Base-by-base conservation (phyloP, 2,797 vertebrate genomes). In the Poecilia picta region DNA sequence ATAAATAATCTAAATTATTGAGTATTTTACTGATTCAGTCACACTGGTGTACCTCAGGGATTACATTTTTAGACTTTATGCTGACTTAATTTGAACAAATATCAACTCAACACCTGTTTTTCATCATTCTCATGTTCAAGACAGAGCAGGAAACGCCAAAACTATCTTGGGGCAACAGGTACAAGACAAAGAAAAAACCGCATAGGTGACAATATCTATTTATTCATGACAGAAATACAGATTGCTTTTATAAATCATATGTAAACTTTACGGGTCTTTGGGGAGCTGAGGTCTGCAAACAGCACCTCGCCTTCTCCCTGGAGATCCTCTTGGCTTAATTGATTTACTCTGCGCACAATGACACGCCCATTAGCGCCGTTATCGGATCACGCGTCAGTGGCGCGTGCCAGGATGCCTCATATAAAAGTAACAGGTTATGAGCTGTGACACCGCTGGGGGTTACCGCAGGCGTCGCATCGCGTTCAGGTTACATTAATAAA, bases 331-430 rank as follows among this genome's bases (percentile, higher is more conserved):
- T 57, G 75, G 87, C 87, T 91, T 94, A 94, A 95, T 93, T 95
- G 94, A 95, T 96, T 96, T 94, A 93, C 91, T 91, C 90, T 94
- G 89, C 91, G 85, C 78, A 74, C 89, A 86, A 76, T 87, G 91
- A 93, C 90, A 91, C 78, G 59, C 90, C 92, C 84, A 88, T 89
- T 92, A 90, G 88, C 87, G 73, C 75, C 8, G 46, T 66, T 80
- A 88, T 88, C 85, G 36, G 75, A 89, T 88, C 91, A 75, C 77
- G 76, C 87, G 82, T 89, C 84, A 64, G 78, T 76, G 83, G 36
- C 89, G 75, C 82, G 59, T 16, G 79, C 82, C 43, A 41, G 73
- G 81, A 76, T 80, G 66, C 46, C 53, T 49, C 72, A 41, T 11
- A 16, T 41, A 31, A 75, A 49, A 47, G 51, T 75, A 66, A 75